Conservation (phyloP, 1,140 invertebrate species). For the Lerema accius region DNA sequence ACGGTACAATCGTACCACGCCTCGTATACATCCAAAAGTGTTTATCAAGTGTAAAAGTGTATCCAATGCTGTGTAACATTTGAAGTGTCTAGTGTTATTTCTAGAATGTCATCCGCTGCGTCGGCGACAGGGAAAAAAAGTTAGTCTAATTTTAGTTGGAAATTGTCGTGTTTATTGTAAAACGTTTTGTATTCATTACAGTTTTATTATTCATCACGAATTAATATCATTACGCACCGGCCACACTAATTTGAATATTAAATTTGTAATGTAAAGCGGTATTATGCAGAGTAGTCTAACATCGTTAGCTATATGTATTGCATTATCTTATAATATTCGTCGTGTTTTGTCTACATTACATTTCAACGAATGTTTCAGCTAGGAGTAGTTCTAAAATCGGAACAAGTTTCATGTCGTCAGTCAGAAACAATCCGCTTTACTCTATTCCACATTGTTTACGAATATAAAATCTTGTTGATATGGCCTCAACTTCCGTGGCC, state of each 20-base stretch:
- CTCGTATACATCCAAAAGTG: conserved; percentile 59
- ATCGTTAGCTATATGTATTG: conserved; percentile 5
- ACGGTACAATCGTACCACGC: conserved; percentile 64
- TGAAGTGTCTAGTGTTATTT: conserved; percentile 51
- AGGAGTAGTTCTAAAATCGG: conserved; percentile 37
- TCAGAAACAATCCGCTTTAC: conserved; percentile 11
- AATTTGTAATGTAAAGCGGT: conserved; percentile 2
- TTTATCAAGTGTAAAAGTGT: conserved; percentile 64
- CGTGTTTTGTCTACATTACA: conserved; percentile 1
- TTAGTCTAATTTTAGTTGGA: conserved; percentile 53
- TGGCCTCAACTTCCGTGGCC: too few relatives aligned
- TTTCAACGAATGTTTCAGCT: conserved; percentile 3
- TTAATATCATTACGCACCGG: too few relatives aligned
- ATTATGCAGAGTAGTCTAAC: conserved; percentile 14
- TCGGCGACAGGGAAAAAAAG: conserved; percentile 63
- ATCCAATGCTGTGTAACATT: conserved; percentile 58
- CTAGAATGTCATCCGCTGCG: conserved; percentile 68
- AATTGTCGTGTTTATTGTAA: conserved; percentile 3
- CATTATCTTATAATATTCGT: neutral
- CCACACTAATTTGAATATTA: conserved; percentile 16
- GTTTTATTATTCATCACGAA: conserved; percentile 12
- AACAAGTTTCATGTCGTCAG: conserved; percentile 10
- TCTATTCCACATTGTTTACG: conserved; percentile 14
- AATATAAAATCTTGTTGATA: too few relatives aligned
- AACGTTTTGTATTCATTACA: neutral